These are phyloP conservation scores for Nycteola revayana DNA, from an alignment of 2,888 invertebrate genomes.

Conservation along the genomic window DNA sequence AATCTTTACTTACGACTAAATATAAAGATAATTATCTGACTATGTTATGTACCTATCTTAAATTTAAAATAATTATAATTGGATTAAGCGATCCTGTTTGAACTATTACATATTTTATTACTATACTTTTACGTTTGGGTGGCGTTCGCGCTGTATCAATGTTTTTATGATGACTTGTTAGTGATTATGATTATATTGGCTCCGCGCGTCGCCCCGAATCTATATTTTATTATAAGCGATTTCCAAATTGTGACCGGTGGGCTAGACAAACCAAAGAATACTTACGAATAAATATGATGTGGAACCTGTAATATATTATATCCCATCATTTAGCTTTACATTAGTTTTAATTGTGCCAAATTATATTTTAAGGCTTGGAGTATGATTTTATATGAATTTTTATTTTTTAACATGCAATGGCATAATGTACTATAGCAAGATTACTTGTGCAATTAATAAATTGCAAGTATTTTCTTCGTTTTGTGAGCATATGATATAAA, in stretches of 20 bases:
- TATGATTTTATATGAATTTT: constrained; percentile 48
- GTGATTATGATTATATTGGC: too few species aligned
- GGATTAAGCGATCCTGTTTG: constrained; percentile 53
- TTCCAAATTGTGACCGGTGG: constrained; percentile 65
- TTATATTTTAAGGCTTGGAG: constrained; percentile 57
- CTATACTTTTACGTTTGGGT: constrained; percentile 30
- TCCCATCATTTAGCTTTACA: constrained; percentile 59
- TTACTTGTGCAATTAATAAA: constrained; percentile 61
- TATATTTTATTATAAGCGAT: constrained; percentile 43
- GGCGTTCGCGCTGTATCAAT: too few species aligned
- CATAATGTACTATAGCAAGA: constrained; percentile 63
- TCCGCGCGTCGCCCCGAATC: too few species aligned
- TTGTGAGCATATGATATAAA: constrained; percentile 40
- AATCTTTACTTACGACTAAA: constrained; percentile 19
- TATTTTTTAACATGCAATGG: constrained; percentile 62
- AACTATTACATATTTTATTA: constrained; percentile 59
- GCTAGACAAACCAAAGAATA: constrained; percentile 81
- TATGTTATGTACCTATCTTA: constrained; percentile 24
- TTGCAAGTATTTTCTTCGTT: constrained; percentile 63
- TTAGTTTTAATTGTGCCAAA: constrained; percentile 64
- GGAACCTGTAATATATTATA: constrained; percentile 70
- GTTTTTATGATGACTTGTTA: too few species aligned
- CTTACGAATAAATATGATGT: constrained; percentile 53
- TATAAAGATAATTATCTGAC: constrained; percentile 18
- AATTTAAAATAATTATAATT: constrained; percentile 30